Base-by-base conservation (phyloP, 1,140 invertebrate genomes). In the Calephelis nemesis region DNA sequence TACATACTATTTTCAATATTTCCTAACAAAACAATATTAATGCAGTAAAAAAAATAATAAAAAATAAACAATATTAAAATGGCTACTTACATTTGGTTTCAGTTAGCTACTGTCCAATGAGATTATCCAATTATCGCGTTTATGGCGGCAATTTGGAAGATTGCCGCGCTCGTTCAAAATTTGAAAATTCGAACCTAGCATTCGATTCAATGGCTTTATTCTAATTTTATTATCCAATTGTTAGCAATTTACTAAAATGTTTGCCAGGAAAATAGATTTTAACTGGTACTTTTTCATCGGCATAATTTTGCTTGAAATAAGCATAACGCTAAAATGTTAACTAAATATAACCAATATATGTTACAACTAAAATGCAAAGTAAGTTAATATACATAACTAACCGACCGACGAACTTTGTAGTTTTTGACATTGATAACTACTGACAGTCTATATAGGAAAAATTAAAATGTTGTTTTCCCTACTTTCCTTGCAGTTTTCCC, bases 81-180 rank as follows among this genome's bases (percentile, higher is more conserved):
- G 70, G 68, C 66, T 74, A 80, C 48, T 72, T 80, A 75, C 77
- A 84, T 77, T 81, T 77, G 76, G 77, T 88, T 88, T 88, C 85
- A 86, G 79, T 87, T 84, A 87, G 82, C 82, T 85, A 82, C 82
- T 74, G 79, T 77, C 79, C 83, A 86, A 86, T 86, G 82, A 85
- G 83, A 82, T 83, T 82, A 83, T 83, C 81, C 86, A 83, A 86
- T 85, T 87, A 87, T 79, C 79, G 73, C 79, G 73, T 85, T 88
- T 87, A 87, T 84, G 78, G 78, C 78, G 70, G 82, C 84, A 79
- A 88, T 87, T 88, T 88, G 76, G 79, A 85, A 82, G 77, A 85
- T 86, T 79, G 85, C 83, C 74, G 82, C 76, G 74, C 74, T 75
- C 83, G 80, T 80, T 88, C 82, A 76, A 78, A 83, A 80, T 81